A percentile compares a stretch with the other conserved stretches of the same genome.
phyloP scores from a whole-genome alignment of 2,888 invertebrate species.

The Tanytarsus gracilentus region DNA sequence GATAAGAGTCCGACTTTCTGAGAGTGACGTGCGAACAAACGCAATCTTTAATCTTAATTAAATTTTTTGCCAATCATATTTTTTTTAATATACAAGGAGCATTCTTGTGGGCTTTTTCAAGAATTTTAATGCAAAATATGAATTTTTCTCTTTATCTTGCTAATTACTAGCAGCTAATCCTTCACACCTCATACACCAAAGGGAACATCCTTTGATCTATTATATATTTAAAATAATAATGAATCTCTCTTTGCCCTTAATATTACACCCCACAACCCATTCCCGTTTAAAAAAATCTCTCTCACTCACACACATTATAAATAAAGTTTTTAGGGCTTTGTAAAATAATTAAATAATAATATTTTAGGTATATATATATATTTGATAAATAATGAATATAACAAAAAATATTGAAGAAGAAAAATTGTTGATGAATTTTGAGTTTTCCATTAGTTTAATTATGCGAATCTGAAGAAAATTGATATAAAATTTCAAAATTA shows the following conservation, averaged over 20 bases:
- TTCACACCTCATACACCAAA: too few relatives aligned
- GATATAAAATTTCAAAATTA: background rate
- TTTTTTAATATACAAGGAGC: too few relatives aligned
- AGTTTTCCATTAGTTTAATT: background rate
- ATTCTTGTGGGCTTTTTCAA: slow-evolving; percentile 8
- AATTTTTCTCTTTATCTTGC: slow-evolving; percentile 2
- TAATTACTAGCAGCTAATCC: too few relatives aligned
- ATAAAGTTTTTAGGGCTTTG: slow-evolving; percentile 9
- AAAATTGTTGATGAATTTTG: background rate
- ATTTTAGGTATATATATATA: slow-evolving; percentile 4
- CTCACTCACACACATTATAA: background rate
- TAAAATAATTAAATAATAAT: background rate
- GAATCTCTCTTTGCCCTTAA: too few relatives aligned
- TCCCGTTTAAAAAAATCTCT: too few relatives aligned
- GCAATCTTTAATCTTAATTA: slow-evolving; percentile 24
- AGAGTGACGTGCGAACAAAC: background rate
- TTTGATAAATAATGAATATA: too few relatives aligned
- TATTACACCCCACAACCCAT: too few relatives aligned
- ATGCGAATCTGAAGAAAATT: background rate
- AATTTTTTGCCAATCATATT: slow-evolving; percentile 11
- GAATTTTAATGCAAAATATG: slow-evolving; percentile 7
- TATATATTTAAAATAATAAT: too few relatives aligned
- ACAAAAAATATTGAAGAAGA: background rate
- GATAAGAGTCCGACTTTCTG: too few relatives aligned
- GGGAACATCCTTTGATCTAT: too few relatives aligned